Base-by-base conservation (phyloP, 1,140 invertebrate species). In the Muscidifurax raptorellus region DNA sequence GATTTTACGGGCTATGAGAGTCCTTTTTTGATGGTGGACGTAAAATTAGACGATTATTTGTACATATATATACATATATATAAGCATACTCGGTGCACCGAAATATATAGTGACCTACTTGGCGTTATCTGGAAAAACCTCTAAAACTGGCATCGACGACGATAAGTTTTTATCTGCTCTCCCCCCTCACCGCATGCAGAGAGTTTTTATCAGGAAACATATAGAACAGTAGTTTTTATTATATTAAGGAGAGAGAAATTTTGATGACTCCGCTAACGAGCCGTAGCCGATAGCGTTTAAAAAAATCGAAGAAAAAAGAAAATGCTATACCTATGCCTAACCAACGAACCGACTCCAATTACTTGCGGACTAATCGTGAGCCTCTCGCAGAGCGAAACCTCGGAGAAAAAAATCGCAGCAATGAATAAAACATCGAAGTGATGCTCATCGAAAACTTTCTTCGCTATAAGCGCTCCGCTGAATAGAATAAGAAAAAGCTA, bases 201-300 rank as follows among this genome's bases (percentile, higher is more conserved):
- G 22, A 22, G 52, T n/a, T 59, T 59, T 59, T 59, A 59, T 59
- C 22, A 4, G 52, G 52, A 59, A 59, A 59, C 52, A n/a, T 59
- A 59, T 59, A 59, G 52, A 59, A 59, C 52, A 59, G 52, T 59
- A 59, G 52, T 59, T 59, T 59, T 59, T 59, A 59, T 59, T 59
- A 59, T 18, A 59, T 59, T 59, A 59, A 7, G n/a, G 52, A 59
- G 18, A 18, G 52, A 59, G 52, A n/a, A 18, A 7, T 59, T 59
- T 59, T n/a, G 52, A 59, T n/a, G 52, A 59, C 52, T 59, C 18
- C 52, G 52, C 52, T 59, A 59, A 59, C 52, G 52, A 59, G 52
- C 52, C 52, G 52, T 59, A 18, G 52, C 52, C 18, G 52, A 7
- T 22, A 7, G 52, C 52, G 52, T n/a, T 7, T n/a, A 7, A 59